Percentiles rank a stretch among this genome's conserved stretches.
phyloP scores from a whole-genome alignment of 2,888 invertebrate species.

The Arge pagana region DNA sequence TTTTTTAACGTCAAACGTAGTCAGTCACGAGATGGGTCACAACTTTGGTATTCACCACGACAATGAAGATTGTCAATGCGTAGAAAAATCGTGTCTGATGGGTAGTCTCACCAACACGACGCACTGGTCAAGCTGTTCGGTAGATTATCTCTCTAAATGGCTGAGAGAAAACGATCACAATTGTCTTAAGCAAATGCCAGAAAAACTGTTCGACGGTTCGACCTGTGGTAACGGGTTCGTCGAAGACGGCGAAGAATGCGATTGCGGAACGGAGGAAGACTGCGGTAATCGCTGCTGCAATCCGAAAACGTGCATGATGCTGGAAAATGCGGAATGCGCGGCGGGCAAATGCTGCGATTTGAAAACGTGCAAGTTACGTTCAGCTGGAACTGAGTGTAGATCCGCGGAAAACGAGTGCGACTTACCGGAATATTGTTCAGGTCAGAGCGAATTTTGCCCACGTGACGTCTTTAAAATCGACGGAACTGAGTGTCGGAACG shows the following conservation, averaged over 20 bases:
- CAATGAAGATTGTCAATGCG: constrained; percentile 82
- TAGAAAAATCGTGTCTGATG: constrained; percentile 94
- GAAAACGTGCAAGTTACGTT: constrained; percentile 75
- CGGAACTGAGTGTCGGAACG: constrained; percentile 78
- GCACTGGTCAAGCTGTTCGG: constrained; percentile 95
- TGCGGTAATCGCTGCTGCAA: constrained; percentile 87
- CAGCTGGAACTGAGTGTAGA: constrained; percentile 82
- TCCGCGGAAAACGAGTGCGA: constrained; percentile 88
- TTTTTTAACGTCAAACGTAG: constrained; percentile 91
- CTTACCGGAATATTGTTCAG: constrained; percentile 93
- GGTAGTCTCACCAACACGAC: constrained; percentile 88
- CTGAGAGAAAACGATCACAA: no score
- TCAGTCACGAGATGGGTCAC: constrained; percentile 99
- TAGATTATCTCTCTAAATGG: constrained; percentile 85
- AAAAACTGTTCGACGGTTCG: constrained; percentile 77
- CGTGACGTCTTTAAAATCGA: constrained; percentile 87
- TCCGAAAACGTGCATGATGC: constrained; percentile 83
- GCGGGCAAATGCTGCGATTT: constrained; percentile 94
- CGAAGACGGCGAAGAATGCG: constrained; percentile 96
- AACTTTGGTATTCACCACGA: constrained; percentile 99
- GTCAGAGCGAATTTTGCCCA: constrained; percentile 92
- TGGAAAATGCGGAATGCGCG: constrained; percentile 88
- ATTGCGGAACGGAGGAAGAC: constrained; percentile 77
- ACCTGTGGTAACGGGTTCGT: constrained; percentile 96
- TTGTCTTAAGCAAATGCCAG: constrained; percentile 82